phyloP scores from a whole-genome alignment of 1,140 invertebrate genomes.

The Conus ventricosus region DNA sequence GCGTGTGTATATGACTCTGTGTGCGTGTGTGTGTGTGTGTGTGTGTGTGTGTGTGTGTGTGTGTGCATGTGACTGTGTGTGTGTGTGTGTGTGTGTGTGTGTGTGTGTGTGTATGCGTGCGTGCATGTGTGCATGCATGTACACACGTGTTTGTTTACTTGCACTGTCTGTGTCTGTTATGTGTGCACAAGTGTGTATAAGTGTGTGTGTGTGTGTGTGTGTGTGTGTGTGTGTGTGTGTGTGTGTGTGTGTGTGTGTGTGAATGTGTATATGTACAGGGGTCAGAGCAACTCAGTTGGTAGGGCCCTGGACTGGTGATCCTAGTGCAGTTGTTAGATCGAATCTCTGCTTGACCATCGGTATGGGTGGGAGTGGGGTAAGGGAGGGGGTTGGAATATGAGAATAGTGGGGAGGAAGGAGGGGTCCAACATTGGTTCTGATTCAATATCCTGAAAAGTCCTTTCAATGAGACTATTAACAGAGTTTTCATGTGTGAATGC shows the following conservation, averaged over 20 bases:
- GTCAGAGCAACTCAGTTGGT: too few relatives aligned
- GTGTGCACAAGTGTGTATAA: too few relatives aligned
- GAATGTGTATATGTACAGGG: not conserved
- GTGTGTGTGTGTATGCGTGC: not conserved
- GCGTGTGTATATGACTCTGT: not conserved
- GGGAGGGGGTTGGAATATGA: too few relatives aligned
- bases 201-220: not conserved
- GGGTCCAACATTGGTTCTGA: too few relatives aligned
- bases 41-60: not conserved
- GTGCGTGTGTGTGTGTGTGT: not conserved
- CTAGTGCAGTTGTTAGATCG: too few relatives aligned
- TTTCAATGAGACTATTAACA: too few relatives aligned
- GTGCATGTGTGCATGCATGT: not conserved
- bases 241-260: not conserved
- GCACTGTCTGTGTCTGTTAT: not conserved
- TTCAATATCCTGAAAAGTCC: too few relatives aligned
- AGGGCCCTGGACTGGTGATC: too few relatives aligned
- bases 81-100: not conserved
- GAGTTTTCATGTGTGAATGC: too few relatives aligned
- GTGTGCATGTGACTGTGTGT: not conserved
- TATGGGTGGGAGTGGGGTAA: too few relatives aligned
- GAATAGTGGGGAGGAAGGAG: too few relatives aligned
- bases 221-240: slow-evolving; percentile 2
- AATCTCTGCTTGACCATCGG: too few relatives aligned
- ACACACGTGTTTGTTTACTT: not conserved